These are phyloP conservation scores for Euura lappo DNA, from an alignment of 1,140 invertebrate genomes.

Conservation along the genomic window DNA sequence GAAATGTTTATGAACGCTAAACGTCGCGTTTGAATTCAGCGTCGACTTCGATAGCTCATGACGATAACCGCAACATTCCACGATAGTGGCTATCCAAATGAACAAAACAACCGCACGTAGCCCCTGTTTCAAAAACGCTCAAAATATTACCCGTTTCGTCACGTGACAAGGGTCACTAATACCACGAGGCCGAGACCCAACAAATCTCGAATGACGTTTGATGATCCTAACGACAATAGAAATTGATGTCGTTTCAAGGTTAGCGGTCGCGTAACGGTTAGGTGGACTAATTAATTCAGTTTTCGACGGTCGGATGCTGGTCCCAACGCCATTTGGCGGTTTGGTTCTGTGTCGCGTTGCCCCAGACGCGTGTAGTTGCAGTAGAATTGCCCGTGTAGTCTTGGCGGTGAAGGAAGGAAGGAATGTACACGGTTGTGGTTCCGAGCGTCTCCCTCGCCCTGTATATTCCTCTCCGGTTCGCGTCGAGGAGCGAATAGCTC, in stretches of 20 bases:
- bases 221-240: no score
- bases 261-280: not conserved
- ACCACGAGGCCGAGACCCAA: not conserved
- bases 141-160: not conserved
- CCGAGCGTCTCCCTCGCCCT: slow-evolving; percentile 29
- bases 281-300: not conserved
- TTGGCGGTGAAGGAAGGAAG: slow-evolving; percentile 38
- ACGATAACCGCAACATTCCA: not conserved
- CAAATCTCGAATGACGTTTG: not conserved
- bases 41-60: not conserved
- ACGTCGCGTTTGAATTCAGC: not conserved
- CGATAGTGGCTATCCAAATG: not conserved
- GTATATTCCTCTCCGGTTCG: slow-evolving; percentile 16
- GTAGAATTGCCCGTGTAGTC: no score
- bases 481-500: slow-evolving; percentile 31
- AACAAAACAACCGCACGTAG: not conserved
- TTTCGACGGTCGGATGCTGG: slow-evolving; percentile 12
- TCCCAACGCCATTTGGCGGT: slow-evolving; percentile 40
- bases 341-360: slow-evolving; percentile 31
- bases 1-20: slow-evolving; percentile 6
- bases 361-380: no score
- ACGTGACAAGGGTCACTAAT: slow-evolving; percentile 3
- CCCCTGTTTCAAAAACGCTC: not conserved
- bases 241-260: not conserved
- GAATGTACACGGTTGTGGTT: slow-evolving; percentile 37